Base-by-base conservation (phyloP, 2,888 invertebrate species). In the Hemicrepidius hirtus region DNA sequence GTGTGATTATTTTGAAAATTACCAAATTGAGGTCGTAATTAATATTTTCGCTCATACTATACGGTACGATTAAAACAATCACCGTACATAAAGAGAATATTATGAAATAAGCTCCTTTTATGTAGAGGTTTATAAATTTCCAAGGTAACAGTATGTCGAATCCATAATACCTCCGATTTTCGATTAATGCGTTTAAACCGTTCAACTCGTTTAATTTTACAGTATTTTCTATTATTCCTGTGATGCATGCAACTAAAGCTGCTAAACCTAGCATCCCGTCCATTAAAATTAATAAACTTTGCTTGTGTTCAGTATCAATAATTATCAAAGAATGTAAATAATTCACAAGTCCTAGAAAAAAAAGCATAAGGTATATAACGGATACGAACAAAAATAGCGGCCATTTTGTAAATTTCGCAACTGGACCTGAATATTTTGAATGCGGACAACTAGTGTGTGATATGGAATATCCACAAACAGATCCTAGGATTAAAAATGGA, bases 321-420 rank as follows among this genome's bases (percentile, higher is more conserved):
- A 28, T 7, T 9, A 55, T 32, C n/a, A 32, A 3, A 13, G 16
- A 5, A 6, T 13, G 12, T 35, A 6, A 16, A 55, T 28, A 55
- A 55, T 5, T 32, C 6, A 20, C 40, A 13, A 16, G 2, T 4
- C 13, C 28, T 4, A 46, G 1, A 32, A 63, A 3, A 50, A 64
- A 7, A 2, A 21, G 5, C 21, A 21, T n/a, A 0, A 64, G 2
- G n/a, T 24, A 3, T 13, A 24, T 1, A 18, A 28, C 9, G 5
- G 40, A 35, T 2, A 35, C 6, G 3, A 44, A 20, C 32, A 16
- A 0, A 6, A 57, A 32, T 0, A 21, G 9, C n/a, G 7, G 6
- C 2, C 44, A 66, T 46, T 66, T 66, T 24, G 13, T 9, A 57
- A 66, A 66, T 57, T 41, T 55, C 4, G 66, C n/a, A 1, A 13